phyloP scores from a whole-genome alignment of 2,888 invertebrate genomes.

The Xanthia icteritia region DNA sequence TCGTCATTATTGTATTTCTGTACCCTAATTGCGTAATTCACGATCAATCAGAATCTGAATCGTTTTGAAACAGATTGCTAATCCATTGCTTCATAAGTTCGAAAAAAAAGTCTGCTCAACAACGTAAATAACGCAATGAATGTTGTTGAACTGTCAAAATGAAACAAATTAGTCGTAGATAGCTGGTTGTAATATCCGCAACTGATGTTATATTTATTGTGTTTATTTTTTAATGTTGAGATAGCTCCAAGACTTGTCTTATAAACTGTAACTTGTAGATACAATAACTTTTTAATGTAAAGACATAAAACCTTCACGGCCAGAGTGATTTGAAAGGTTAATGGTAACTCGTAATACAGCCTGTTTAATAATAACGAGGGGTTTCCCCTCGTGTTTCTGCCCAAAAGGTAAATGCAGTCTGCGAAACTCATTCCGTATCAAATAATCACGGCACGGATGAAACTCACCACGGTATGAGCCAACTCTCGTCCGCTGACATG shows the following conservation, averaged over 20 bases:
- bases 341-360: not conserved
- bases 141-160: no score
- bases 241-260: not conserved
- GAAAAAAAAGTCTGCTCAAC: no score
- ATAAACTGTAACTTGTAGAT: not conserved
- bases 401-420: constrained; percentile 6
- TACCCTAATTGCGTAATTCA: no score
- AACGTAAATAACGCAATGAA: no score
- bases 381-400: not conserved
- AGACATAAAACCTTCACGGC: constrained; percentile 8
- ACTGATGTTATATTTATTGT: not conserved
- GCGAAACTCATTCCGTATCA: not conserved
- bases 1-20: not conserved
- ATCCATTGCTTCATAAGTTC: no score
- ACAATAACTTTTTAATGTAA: constrained; percentile 3
- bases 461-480: no score
- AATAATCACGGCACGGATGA: not conserved
- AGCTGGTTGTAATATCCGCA: not conserved
- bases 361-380: constrained; percentile 2
- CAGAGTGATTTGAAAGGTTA: constrained; percentile 28
- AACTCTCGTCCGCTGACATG: not conserved
- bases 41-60: no score
- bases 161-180: no score
- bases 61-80: no score
- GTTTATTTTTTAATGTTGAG: not conserved